Base-by-base conservation (phyloP, 2,888 invertebrate species). In the Drosophila birchii region DNA sequence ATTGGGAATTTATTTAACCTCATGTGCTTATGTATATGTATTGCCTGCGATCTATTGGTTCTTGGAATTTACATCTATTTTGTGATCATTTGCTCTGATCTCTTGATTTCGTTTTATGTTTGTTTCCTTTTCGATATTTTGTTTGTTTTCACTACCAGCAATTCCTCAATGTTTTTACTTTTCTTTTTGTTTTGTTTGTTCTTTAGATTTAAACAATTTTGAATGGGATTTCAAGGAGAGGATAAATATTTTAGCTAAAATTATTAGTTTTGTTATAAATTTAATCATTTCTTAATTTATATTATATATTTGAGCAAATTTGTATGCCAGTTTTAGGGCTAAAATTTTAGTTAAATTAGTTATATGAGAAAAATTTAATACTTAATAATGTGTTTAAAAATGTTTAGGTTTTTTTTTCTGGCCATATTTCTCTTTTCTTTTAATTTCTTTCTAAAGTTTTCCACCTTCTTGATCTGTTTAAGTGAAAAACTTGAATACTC, bases 11-110 rank as follows among this genome's bases (percentile, higher is more conserved):
- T 55, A 20, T 20, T 41, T 39, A 41, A 16, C n/a, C n/a, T n/a
- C 23, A n/a, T 12, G 23, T 58, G 38, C 45, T 45, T 49, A 18
- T 29, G 29, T 20, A 14, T 60, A 41, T 55, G 2, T 23, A 26
- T 41, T 36, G 56, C 34, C 57, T 34, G n/a, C 7, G 62, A 62
- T 59, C 60, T 59, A 45, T 49, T 49, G 63, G 39, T 32, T 47
- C 53, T 38, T 23, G 36, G 36, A 53, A 53, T 53, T 53, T 38
- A 53, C 32, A 51, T 20, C 7, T 45, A 36, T 44, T 45, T 57
- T 26, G n/a, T 34, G 29, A 62, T 61, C 32, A 32, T 34, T 51
- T 34, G 49, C 44, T n/a, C 20, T 55, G 41, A 60, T 61, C 43
- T 61, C 41, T 18, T 18, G 34, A 60, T 41, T 32, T 56, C 8